Base-by-base conservation (phyloP, 2,888 invertebrate species). In the Globia sparganii region DNA sequence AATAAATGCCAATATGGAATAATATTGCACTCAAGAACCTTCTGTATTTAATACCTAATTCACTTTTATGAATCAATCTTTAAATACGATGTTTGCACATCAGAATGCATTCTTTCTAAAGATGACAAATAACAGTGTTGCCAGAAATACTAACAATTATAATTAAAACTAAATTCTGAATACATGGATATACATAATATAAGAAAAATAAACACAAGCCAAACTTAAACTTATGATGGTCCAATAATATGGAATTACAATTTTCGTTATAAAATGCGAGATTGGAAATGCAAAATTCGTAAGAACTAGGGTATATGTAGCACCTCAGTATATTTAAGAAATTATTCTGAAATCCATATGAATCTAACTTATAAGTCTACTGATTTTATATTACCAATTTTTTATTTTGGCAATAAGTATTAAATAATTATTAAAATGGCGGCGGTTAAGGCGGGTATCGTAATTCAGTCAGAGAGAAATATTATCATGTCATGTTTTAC, bases 241-340 rank as follows among this genome's bases (percentile, higher is more conserved):
- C 91, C 90, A 85, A 86, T 85, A 74, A 68, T 43, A 77, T 86
- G 89, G 90, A 91, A 91, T 89, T 85, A 84, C 67, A 83, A 82
- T 83, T 81, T 83, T 85, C 72, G 59, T 75, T 73, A 68, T 64
- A 77, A 87, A 88, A 87, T 88, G 86, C 86, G 85, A 80, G 66
- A 78, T 75, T 85, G 74, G 76, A 91, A 91, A 92, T 91, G 90
- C 91, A 84, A 85, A 86, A 78, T 74, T 76, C 78, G 82, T 81
- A 85, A 89, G 80, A 87, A 76, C 80, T 89, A 89, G 76, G 70
- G 78, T 88, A 88, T 89, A 87, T 89, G 90, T 93, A 95, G 95
- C 95, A 95, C 94, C 95, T 92, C 88, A 85, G 90, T 90, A 90
- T 91, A 85, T 88, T 89, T 90, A 78, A 83, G 91, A 93, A 91